Evolutionary conservation across 2,797 vertebrate genomes (phyloP).

Genomic region (Cirrhinus mrigala): DNA sequence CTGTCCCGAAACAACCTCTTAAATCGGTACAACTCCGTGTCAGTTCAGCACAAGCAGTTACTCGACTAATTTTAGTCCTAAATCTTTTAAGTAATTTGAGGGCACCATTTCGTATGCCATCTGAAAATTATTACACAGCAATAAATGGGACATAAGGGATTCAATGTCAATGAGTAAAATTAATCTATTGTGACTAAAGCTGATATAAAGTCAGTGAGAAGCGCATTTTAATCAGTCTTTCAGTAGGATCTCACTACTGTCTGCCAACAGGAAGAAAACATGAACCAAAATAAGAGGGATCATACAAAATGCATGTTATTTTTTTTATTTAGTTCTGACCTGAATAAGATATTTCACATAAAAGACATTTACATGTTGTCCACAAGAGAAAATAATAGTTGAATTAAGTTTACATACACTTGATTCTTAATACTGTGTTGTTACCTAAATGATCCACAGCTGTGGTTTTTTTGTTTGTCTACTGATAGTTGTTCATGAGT

Average conservation of each 20-base stretch:
- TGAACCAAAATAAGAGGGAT: no score
- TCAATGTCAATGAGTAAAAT: slow-evolving; percentile 47
- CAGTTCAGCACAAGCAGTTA: slow-evolving; percentile 20
- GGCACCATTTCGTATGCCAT: slow-evolving; percentile 31
- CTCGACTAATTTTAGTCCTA: slow-evolving; percentile 18
- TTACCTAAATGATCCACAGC: no score
- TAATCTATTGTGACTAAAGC: slow-evolving; percentile 48
- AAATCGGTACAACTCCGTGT: neutral
- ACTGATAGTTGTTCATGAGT: no score
- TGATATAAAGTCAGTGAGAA: slow-evolving; percentile 37
- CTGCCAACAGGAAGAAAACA: slow-evolving; percentile 42
- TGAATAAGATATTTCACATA: no score
- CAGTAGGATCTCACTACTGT: slow-evolving; percentile 58
- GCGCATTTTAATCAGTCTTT: slow-evolving; percentile 50
- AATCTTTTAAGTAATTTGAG: slow-evolving; percentile 44
- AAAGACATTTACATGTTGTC: no score
- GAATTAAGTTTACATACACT: no score
- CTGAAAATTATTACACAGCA: slow-evolving; percentile 34
- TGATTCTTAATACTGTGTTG: no score
- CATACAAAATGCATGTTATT: no score
- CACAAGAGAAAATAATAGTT: no score
- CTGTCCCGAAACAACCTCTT: neutral
- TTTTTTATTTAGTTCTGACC: no score
- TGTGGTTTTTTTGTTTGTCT: no score
- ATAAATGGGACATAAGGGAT: slow-evolving; percentile 47